Evolutionary conservation across 2,113 vertebrate genomes (phyloP), one percentile per base, ranked within the genome.

Genomic region (Pterophyllum scalare): DNA sequence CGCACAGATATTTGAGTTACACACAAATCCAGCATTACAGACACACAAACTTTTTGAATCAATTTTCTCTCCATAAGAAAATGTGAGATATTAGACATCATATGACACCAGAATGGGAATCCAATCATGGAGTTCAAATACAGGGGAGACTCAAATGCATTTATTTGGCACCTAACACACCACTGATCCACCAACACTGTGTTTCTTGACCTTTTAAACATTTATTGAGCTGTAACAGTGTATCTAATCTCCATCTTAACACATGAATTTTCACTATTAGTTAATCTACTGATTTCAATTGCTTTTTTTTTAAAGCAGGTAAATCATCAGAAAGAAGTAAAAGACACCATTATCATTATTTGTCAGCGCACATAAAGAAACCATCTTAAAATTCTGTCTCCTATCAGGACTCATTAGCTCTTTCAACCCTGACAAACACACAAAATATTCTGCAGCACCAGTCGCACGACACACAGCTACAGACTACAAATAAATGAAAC

Each of bases 401-500:
- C 46, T 54, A n/a, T 54, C 67, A 72, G 67, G 46, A 72, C 67
- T 72, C 17, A 20, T 31, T 3, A 31, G 12, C 43, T 70, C 7
- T 14, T 59, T 49, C 26, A 46, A 40, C 24, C 6, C 24, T 19
- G 40, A 60, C 35, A 28, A 43, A 57, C 3, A 38, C 12, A 43
- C 1, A 2, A 14, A 59, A 54, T 46, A 31, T 56, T 46, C 43
- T 31, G 22, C 59, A 65, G 1, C 31, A 75, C 13, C 62, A 86
- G 33, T 17, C 8, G 1, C 31, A 13, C 5, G 22, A 81, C 49
- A 70, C n/a, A n/a, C 22, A 22, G 17, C 11, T 28, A 87, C 77
- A 86, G 67, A 70, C 67, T 52, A 67, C 65, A 79, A 57, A 40
- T 62, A 80, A 81, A 83, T 70, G 43, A 83, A 85, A 84, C 58